These are phyloP conservation scores for Pseudochaenichthys georgianus DNA, from an alignment of 2,797 vertebrate genomes.

Conservation along the genomic window DNA sequence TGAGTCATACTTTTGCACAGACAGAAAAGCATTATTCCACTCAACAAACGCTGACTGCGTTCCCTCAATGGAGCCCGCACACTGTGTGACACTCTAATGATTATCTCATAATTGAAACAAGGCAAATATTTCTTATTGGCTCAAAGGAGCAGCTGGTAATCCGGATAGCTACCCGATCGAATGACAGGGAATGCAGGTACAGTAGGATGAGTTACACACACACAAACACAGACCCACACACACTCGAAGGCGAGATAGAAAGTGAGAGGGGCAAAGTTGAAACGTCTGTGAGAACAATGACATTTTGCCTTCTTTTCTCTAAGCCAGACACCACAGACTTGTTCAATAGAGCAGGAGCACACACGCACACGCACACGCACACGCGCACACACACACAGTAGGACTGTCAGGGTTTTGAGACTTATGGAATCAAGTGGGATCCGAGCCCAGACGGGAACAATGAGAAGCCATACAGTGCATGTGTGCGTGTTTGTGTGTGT, in stretches of 20 bases:
- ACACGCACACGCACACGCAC: conserved; percentile 53
- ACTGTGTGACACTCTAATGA: conserved; percentile 70
- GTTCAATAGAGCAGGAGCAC: conserved; percentile 72
- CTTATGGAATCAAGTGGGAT: conserved; percentile 79
- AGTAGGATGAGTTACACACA: conserved; percentile 71
- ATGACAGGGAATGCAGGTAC: conserved; percentile 74
- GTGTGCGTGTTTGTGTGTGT: conserved; percentile 13
- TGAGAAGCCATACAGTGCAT: conserved; percentile 56
- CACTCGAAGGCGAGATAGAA: conserved; percentile 52
- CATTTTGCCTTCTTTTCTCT: conserved; percentile 75
- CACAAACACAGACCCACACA: conserved; percentile 30
- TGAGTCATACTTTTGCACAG: conserved; percentile 22
- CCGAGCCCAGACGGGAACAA: conserved; percentile 74
- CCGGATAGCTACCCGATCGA: conserved; percentile 65
- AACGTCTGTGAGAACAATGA: conserved; percentile 81
- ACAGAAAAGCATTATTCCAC: conserved; percentile 28
- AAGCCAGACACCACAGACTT: conserved; percentile 76
- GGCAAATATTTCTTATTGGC: conserved; percentile 74
- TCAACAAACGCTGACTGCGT: conserved; percentile 35
- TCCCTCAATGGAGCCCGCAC: conserved; percentile 33
- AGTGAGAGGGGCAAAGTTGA: conserved; percentile 81
- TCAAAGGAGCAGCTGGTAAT: conserved; percentile 71
- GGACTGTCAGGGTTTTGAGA: conserved; percentile 75
- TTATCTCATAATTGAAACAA: conserved; percentile 80
- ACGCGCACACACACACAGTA: conserved; percentile 60